Conservation (phyloP, 2,888 invertebrate species). For the Acleris literana region DNA sequence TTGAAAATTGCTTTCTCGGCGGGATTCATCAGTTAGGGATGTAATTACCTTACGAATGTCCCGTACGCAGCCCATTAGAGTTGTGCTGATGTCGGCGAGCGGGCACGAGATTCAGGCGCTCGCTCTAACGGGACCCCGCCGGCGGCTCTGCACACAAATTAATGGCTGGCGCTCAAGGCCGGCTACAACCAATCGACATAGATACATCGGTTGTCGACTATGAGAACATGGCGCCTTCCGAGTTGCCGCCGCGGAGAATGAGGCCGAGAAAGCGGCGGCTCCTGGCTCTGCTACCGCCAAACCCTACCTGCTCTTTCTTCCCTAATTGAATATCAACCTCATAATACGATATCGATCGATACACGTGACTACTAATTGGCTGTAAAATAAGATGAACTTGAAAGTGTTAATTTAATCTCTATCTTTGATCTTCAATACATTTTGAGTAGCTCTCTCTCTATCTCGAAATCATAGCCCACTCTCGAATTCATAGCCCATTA, state of each 20-base stretch:
- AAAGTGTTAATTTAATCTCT: conserved; percentile 25
- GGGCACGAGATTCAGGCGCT: conserved; percentile 70
- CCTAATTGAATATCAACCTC: not conserved
- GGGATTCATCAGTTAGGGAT: conserved; percentile 31
- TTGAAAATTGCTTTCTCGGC: conserved; percentile 38
- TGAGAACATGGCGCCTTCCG: conserved; percentile 75
- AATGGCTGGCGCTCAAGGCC: conserved; percentile 80
- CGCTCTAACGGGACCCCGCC: conserved; percentile 73
- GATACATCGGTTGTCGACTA: conserved; percentile 79
- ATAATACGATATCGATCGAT: not conserved
- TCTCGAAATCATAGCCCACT: conserved; percentile 17
- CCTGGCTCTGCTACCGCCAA: conserved; percentile 5
- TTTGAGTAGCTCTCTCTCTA: conserved; percentile 9
- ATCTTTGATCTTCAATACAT: conserved; percentile 24
- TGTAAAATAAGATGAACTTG: conserved; percentile 16
- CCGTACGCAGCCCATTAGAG: conserved; percentile 44
- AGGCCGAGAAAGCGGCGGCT: conserved; percentile 72
- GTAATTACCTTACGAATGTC: conserved; percentile 37
- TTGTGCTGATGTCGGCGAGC: conserved; percentile 57
- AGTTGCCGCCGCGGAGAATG: conserved; percentile 66
- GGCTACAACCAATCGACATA: conserved; percentile 81
- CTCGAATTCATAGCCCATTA: conserved; percentile 3
- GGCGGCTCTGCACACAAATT: conserved; percentile 80
- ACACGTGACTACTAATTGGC: conserved; percentile 7
- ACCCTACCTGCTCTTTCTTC: not conserved